phyloP scores from a whole-genome alignment of 2,797 vertebrate species.

The Adelosebastes latens region DNA sequence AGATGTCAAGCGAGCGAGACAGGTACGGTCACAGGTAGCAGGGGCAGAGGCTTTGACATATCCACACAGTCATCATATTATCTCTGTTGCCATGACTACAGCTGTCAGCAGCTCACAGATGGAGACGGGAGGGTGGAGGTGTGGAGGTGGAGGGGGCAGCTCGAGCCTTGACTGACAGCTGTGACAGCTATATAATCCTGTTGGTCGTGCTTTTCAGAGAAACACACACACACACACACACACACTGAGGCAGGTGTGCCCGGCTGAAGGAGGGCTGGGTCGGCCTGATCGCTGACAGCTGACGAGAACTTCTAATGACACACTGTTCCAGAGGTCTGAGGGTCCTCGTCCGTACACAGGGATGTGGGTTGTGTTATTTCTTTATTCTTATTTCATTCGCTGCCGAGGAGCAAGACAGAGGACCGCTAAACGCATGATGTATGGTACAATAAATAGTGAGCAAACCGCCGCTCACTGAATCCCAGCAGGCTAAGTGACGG shows the following conservation, averaged over 20 bases:
- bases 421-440: constrained; percentile 42
- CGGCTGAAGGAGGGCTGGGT: constrained; percentile 26
- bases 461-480: neutral
- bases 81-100: constrained; percentile 77
- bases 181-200: constrained; percentile 79
- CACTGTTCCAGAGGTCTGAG: neutral
- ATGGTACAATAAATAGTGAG: constrained; percentile 34
- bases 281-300: constrained; percentile 25
- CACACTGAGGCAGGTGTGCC: constrained; percentile 54
- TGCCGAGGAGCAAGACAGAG: neutral
- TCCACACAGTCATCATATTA: constrained; percentile 59
- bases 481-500: constrained; percentile 18
- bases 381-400: constrained; percentile 38
- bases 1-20: constrained; percentile 19
- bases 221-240: constrained; percentile 28
- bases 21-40: constrained; percentile 55
- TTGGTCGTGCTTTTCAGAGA: constrained; percentile 32
- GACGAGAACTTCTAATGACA: constrained; percentile 49
- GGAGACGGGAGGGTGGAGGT: neutral
- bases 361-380: constrained; percentile 20
- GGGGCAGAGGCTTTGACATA: constrained; percentile 45
- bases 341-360: neutral
- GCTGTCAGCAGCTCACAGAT: constrained; percentile 64
- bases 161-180: constrained; percentile 68
- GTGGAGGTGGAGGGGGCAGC: constrained; percentile 38